phyloP scores from a whole-genome alignment of 1,140 invertebrate genomes.

The Maniola jurtina region DNA sequence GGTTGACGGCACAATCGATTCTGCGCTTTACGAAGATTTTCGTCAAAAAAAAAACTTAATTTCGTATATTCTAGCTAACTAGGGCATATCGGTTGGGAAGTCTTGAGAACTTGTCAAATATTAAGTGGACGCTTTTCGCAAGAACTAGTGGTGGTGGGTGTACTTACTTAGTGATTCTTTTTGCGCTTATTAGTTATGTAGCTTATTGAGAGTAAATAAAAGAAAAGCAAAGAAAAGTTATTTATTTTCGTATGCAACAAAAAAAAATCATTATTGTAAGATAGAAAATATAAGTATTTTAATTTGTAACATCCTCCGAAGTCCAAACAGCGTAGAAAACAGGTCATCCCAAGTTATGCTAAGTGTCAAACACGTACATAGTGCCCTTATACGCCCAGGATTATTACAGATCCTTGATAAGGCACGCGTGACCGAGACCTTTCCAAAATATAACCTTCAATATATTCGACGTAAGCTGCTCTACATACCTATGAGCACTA shows the following conservation, averaged over 20 bases:
- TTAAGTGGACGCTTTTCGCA: constrained; percentile 1
- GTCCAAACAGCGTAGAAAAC: too few relatives aligned
- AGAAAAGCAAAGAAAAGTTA: neutral
- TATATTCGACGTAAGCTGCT: too few relatives aligned
- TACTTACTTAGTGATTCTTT: neutral
- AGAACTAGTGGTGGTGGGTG: neutral
- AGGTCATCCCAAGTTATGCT: too few relatives aligned
- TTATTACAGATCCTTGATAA: too few relatives aligned
- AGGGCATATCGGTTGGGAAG: constrained; percentile 48
- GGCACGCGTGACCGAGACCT: too few relatives aligned
- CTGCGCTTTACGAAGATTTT: constrained; percentile 49
- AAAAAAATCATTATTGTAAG: neutral
- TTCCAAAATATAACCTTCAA: too few relatives aligned
- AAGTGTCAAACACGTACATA: too few relatives aligned
- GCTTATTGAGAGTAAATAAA: neutral
- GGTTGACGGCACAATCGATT: constrained; percentile 53
- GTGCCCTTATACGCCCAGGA: too few relatives aligned
- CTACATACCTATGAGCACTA: too few relatives aligned
- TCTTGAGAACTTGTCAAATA: constrained; percentile 12
- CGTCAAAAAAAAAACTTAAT: constrained; percentile 50
- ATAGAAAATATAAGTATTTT: too few relatives aligned
- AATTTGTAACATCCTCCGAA: too few relatives aligned
- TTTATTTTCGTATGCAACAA: neutral
- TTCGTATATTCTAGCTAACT: constrained; percentile 52
- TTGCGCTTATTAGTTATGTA: too few relatives aligned